Evolutionary conservation across 2,113 vertebrate species (phyloP).

Genomic region (Poeciliopsis occidentalis): DNA sequence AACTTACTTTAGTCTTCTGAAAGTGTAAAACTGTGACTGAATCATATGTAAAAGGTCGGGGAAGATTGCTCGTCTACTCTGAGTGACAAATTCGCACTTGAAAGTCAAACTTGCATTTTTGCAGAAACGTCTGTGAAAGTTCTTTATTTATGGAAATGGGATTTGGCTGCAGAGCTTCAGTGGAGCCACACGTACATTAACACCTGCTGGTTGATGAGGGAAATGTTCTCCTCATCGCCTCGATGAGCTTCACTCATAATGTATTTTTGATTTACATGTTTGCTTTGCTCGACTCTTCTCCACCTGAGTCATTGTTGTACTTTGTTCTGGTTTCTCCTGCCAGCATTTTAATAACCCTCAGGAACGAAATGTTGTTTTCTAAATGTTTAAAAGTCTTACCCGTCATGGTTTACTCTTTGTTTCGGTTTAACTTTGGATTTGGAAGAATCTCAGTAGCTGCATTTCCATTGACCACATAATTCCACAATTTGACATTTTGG

Average conservation of each 20-base stretch:
- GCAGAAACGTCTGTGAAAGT: slow-evolving; percentile 53
- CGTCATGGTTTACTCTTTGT: background rate
- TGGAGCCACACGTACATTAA: slow-evolving; percentile 17
- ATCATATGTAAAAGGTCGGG: slow-evolving; percentile 50
- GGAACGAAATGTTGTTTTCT: background rate
- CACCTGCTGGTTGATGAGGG: slow-evolving; percentile 10
- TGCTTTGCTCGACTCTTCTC: background rate
- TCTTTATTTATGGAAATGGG: slow-evolving; percentile 53
- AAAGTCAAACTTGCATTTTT: slow-evolving; percentile 57
- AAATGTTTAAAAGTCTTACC: background rate
- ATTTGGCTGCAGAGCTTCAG: slow-evolving; percentile 8
- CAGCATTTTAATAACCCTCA: slow-evolving; percentile 4
- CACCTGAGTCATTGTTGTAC: background rate
- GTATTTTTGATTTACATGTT: background rate
- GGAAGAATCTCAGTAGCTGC: too few species aligned
- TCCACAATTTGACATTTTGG: too few species aligned
- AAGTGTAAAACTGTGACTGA: slow-evolving; percentile 60
- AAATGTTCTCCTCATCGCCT: slow-evolving; percentile 9
- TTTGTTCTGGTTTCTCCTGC: background rate
- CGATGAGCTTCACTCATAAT: slow-evolving; percentile 5
- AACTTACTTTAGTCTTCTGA: slow-evolving; percentile 32
- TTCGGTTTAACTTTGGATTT: background rate
- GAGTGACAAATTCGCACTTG: slow-evolving; percentile 66
- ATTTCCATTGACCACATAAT: too few species aligned
- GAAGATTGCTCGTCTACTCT: slow-evolving; percentile 41